Percentiles rank a stretch among this genome's conserved stretches.
phyloP scores from a whole-genome alignment of 2,888 invertebrate genomes.

The Agriopis aurantiaria region DNA sequence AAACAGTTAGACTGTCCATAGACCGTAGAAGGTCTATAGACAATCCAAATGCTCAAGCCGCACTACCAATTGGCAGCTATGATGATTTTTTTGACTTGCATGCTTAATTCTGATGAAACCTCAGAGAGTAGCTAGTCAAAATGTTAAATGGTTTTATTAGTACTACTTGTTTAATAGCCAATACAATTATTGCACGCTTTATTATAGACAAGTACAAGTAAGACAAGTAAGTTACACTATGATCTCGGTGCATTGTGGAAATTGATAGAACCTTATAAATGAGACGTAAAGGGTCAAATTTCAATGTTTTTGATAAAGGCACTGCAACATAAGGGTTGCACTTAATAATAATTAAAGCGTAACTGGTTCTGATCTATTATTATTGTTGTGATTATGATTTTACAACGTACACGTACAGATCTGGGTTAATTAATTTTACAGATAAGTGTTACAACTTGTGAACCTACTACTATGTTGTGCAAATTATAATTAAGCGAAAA shows the following conservation, averaged over 20 bases:
- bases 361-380: slow-evolving; percentile 28
- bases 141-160: slow-evolving; percentile 27
- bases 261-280: slow-evolving; percentile 5
- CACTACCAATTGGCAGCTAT: too few relatives aligned
- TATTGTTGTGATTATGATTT: slow-evolving; percentile 26
- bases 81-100: not conserved
- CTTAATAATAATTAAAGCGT: slow-evolving; percentile 15
- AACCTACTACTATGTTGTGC: slow-evolving; percentile 12
- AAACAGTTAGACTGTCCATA: too few relatives aligned
- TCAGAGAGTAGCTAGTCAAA: not conserved
- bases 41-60: too few relatives aligned
- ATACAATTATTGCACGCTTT: slow-evolving; percentile 24
- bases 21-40: too few relatives aligned
- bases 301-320: not conserved
- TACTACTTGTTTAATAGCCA: slow-evolving; percentile 33
- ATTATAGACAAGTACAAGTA: slow-evolving; percentile 27
- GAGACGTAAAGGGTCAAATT: slow-evolving; percentile 1
- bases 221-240: not conserved
- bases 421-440: slow-evolving; percentile 41
- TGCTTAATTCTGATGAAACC: not conserved
- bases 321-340: not conserved
- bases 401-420: slow-evolving; percentile 30
- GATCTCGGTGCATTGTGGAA: not conserved
- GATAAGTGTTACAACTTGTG: slow-evolving; percentile 8
- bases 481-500: slow-evolving; percentile 7